phyloP scores from a whole-genome alignment of 2,797 vertebrate genomes.

The Furcifer pardalis region DNA sequence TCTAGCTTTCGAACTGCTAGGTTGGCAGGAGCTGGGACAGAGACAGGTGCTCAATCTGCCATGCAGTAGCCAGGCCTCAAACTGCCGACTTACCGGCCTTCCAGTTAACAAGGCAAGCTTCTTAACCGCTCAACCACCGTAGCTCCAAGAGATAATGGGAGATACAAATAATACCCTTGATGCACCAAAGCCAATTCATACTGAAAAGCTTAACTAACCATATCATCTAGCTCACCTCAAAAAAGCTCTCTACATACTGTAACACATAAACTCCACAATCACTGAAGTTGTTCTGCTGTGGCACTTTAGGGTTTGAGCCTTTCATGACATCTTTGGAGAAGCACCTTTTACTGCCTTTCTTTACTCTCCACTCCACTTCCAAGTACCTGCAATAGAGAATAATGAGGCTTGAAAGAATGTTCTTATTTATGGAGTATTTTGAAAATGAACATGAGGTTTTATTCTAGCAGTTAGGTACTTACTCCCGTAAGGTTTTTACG shows the following conservation, averaged over 20 bases:
- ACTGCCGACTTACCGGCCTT: too few species aligned
- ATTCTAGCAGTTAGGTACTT: conserved; percentile 68
- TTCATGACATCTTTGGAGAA: conserved; percentile 97
- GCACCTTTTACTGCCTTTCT: conserved; percentile 85
- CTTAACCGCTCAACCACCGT: too few species aligned
- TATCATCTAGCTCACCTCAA: conserved; percentile 83
- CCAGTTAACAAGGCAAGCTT: too few species aligned
- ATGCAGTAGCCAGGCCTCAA: too few species aligned
- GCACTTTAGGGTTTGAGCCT: conserved; percentile 95
- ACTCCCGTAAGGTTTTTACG: conserved; percentile 96
- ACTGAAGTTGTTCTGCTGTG: conserved; percentile 98
- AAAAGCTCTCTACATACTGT: conserved; percentile 99
- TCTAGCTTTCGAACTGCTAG: too few species aligned
- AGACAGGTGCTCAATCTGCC: too few species aligned
- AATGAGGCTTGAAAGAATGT: conserved; percentile 18
- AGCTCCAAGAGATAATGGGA: too few species aligned
- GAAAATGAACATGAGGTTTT: background rate
- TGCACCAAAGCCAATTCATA: background rate
- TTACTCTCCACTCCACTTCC: conserved; percentile 97
- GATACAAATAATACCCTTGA: too few species aligned
- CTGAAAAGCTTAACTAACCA: background rate
- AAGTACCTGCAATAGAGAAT: conserved; percentile 83
- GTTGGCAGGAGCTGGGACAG: too few species aligned
- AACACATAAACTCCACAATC: conserved; percentile 95
- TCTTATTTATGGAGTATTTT: background rate